Percentiles rank a stretch among this genome's conserved stretches.
These are phyloP conservation scores for Chrysolina americana DNA, from an alignment of 2,888 invertebrate species.

Conservation along the genomic window DNA sequence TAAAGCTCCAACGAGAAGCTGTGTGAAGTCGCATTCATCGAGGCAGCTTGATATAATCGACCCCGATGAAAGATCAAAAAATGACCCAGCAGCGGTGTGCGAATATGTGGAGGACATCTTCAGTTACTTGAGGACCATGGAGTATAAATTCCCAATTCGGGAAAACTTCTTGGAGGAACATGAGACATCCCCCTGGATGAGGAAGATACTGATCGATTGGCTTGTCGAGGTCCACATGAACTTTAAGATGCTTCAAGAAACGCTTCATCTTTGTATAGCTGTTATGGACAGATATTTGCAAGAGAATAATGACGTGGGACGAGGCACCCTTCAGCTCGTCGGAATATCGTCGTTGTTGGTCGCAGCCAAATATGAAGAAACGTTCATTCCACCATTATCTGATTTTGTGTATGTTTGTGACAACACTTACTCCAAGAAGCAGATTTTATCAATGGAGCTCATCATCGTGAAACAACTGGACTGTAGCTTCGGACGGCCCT, in stretches of 20 bases:
- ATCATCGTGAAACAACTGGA: slow-evolving; percentile 82
- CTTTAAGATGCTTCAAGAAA: slow-evolving; percentile 84
- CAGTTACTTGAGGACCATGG: slow-evolving; percentile 83
- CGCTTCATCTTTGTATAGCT: slow-evolving; percentile 89
- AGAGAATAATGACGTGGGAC: slow-evolving; percentile 70
- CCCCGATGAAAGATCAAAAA: slow-evolving; percentile 70
- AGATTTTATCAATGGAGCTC: slow-evolving; percentile 88
- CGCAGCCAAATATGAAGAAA: slow-evolving; percentile 96
- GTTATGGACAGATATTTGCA: slow-evolving; percentile 93
- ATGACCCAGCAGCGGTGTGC: slow-evolving; percentile 81
- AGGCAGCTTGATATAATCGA: slow-evolving; percentile 43
- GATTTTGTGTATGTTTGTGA: slow-evolving; percentile 96
- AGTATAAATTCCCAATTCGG: slow-evolving; percentile 78
- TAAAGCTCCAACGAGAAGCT: too few species aligned
- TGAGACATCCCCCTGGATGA: slow-evolving; percentile 86
- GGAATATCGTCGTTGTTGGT: slow-evolving; percentile 90
- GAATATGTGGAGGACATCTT: slow-evolving; percentile 94
- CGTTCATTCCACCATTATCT: slow-evolving; percentile 86
- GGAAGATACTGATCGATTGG: slow-evolving; percentile 93
- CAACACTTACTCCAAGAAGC: slow-evolving; percentile 83
- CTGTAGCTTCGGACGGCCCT: slow-evolving; percentile 88
- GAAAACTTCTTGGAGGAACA: slow-evolving; percentile 79
- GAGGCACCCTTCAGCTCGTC: slow-evolving; percentile 81
- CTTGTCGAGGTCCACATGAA: slow-evolving; percentile 92
- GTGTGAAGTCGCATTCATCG: too few species aligned